Conservation (phyloP, 2,888 invertebrate genomes). For the Apodemia hepburni region DNA sequence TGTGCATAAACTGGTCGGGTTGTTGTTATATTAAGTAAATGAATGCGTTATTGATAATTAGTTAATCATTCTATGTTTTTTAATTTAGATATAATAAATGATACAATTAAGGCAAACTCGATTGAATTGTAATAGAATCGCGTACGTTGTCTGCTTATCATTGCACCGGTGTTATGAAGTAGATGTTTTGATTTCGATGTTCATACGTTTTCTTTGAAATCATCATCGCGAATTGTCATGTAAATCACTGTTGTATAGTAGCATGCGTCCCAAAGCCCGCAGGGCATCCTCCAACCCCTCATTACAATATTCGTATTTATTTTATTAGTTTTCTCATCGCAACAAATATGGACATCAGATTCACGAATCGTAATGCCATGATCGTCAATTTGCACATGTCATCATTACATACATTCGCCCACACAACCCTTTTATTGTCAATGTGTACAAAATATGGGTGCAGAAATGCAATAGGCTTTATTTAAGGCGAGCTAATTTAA, state of each 20-base stretch:
- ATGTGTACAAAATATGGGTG: conserved; percentile 40
- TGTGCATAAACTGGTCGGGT: too few species aligned
- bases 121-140: conserved; percentile 55
- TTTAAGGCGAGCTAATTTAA: conserved; percentile 34
- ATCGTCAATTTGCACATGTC: conserved; percentile 58
- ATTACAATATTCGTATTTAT: conserved; percentile 62
- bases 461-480: conserved; percentile 46
- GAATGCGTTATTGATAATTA: neutral
- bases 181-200: conserved; percentile 66
- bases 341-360: conserved; percentile 45
- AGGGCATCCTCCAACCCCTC: conserved; percentile 82
- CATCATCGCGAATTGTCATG: conserved; percentile 59
- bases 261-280: conserved; percentile 76
- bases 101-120: conserved; percentile 42
- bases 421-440: conserved; percentile 35
- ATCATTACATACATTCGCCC: conserved; percentile 47
- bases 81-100: neutral
- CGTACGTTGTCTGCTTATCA: conserved; percentile 64
- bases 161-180: conserved; percentile 70
- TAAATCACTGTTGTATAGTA: conserved; percentile 61
- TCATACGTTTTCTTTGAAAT: conserved; percentile 56
- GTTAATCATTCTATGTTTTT: neutral
- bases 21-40: neutral
- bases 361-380: conserved; percentile 52
- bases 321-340: conserved; percentile 64